Evolutionary conservation across 2,888 invertebrate species (phyloP), one percentile per base, ranked within the genome.

Genomic region (Andrena hattorfiana): DNA sequence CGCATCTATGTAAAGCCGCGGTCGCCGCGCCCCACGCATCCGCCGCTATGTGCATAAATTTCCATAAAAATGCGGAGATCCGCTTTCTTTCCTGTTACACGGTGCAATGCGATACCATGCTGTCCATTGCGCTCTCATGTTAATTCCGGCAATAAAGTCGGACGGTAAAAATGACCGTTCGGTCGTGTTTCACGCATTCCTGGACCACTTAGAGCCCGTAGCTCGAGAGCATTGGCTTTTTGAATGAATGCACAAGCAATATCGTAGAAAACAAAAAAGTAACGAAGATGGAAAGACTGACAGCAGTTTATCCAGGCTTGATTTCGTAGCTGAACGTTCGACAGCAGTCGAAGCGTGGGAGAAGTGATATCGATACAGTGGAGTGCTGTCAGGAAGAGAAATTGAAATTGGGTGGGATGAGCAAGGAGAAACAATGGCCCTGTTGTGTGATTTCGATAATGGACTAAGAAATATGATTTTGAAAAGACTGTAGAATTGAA

Each of bases 61-160:
- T 80, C 66, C 77, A 77, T 77, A 80, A 80, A 79, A 80, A 80
- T 77, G 77, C 77, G 66, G 60, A 77, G 80, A 80, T 77, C 80
- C 80, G 80, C 77, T 80, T 80, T 80, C 80, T 80, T 80, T 80
- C 77, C 80, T 80, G 80, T 77, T 80, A 80, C 66, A 28, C 70
- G 76, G 49, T 64, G 79, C 70, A 77, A 80, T 66, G 77, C 70
- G 60, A 77, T 71, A 71, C 51, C 59, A 30, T 42, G 59, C 32
- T 66, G 32, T 71, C 54, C 63, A 71, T 71, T 67, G 66, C 77
- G 54, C 67, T 80, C 77, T 77, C 80, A 77, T 80, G 80, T 71
- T 80, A 80, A 80, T 80, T 77, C 71, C 26, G 67, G 32, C 80
- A 80, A 77, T 77, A 80, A 77, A 80, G 66, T 66, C 20, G 60